Base-by-base conservation (phyloP, 2,888 invertebrate genomes). In the Leptinotarsa juncta region DNA sequence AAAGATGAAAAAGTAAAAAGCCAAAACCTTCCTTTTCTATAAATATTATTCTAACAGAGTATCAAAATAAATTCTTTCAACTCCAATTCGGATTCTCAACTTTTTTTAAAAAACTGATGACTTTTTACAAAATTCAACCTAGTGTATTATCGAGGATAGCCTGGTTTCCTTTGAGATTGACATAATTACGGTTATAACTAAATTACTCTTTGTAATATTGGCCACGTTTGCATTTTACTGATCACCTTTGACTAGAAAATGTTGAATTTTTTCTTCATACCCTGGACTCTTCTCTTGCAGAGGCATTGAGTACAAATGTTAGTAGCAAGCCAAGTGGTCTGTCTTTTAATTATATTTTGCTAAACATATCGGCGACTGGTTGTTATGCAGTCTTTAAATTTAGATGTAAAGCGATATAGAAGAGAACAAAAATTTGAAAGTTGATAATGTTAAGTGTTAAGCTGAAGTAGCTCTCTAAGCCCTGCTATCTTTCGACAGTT, bases 381-480 rank as follows among this genome's bases (percentile, higher is more conserved):
- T 83, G 84, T 83, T 65, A 81, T 79, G 83, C 81, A 81, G 84
- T 81, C 80, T 23, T 50, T 77, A 67, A 62, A 76, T 78, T 72
- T 80, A 78, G 60, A 77, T 77, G 75, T 76, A 75, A 74, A 78
- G 71, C 74, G 75, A 70, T 78, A 74, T 77, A 71, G 77, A 76
- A 71, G 72, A 50, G 65, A 75, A 72, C 72, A 71, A 68, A 75
- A 76, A 74, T 60, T 74, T 16, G 65, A 75, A 77, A 74, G 71
- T 77, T 75, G 77, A 71, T 76, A 73, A 70, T 73, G 67, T 48
- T 67, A 73, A 74, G 77, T 72, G 20, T 74, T 72, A 81, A 77
- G 74, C 76, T 80, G 78, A 78, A 73, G 80, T 84, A 84, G 86
- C 86, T 86, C 86, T 86, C 85, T 86, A 85, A 82, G 71, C 71